Evolutionary conservation across 2,797 vertebrate species (phyloP), one percentile per base, ranked within the genome.

Genomic region (Sebastes iracundus): DNA sequence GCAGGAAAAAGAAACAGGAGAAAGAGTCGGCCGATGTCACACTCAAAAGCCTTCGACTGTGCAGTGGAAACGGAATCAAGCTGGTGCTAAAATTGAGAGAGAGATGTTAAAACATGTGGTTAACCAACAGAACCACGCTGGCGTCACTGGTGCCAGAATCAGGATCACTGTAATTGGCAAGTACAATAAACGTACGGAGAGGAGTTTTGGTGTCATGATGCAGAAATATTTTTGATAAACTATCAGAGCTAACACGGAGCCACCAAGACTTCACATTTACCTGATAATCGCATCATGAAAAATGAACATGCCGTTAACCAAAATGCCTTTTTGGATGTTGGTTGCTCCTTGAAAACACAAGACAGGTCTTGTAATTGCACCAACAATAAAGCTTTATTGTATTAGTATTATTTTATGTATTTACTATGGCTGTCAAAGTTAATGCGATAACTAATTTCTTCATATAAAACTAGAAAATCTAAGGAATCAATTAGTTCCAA

Each of bases 71-170:
- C 56, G 4, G 14, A 77, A 23, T 80, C 65, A 77, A 66, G 42
- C 33, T 27, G 28, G 55, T 79, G 83, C 68, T 58, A 70, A 23
- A 81, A 59, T 8, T 70, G 23, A 65, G 67, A 65, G 22, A 23
- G 67, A 72, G 78, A 70, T 49, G 78, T 79, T 67, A 79, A 72
- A 70, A 61, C 23, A 52, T 59, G 42, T 69, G 49, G 20, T 52
- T 16, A 32, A 30, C 38, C 49, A 16, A 1, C 27, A 52, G 58
- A 46, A 5, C 28, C 27, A 14, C 1, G 3, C 66, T 30, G 49
- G 16, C 18, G 2, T 49, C 52, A n/a, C n/a, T 14, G 4, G 1
- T 20, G 38, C 18, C 64, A 1, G 22, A 30, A 32, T 70, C 69
- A 22, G 14, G 22, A 55, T 38, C 42, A 5, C 42, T 52, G 42